These are phyloP conservation scores for Diachrysia chrysitis DNA, from an alignment of 2,888 invertebrate species.

Conservation along the genomic window DNA sequence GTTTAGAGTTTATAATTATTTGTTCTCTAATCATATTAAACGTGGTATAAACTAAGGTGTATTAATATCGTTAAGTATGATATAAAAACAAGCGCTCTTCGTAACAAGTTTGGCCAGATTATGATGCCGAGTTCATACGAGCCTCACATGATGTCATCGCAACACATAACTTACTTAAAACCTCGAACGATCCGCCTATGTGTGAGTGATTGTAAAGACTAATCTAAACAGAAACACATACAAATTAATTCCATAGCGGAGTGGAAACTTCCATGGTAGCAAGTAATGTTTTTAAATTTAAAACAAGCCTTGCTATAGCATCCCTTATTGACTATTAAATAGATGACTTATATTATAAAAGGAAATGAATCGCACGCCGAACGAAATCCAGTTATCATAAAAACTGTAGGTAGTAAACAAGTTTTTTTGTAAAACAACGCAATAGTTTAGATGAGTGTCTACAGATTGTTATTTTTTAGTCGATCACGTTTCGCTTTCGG, in stretches of 20 bases:
- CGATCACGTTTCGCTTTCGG: constrained; percentile 67
- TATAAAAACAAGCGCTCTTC: constrained; percentile 52
- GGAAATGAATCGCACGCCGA: constrained; percentile 61
- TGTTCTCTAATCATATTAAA: constrained; percentile 14
- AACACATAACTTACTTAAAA: constrained; percentile 61
- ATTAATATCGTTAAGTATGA: constrained; percentile 54
- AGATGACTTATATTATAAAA: constrained; percentile 63
- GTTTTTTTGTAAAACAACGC: constrained; percentile 59
- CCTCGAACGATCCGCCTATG: constrained; percentile 43
- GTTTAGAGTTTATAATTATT: constrained; percentile 16
- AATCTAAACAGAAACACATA: constrained; percentile 60
- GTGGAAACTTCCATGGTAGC: constrained; percentile 70
- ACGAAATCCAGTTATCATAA: constrained; percentile 63
- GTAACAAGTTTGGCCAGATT: constrained; percentile 75
- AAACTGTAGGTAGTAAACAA: constrained; percentile 59
- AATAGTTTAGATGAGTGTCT: constrained; percentile 49
- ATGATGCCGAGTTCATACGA: constrained; percentile 53
- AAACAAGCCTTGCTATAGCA: constrained; percentile 63
- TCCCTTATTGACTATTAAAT: constrained; percentile 65
- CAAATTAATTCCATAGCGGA: constrained; percentile 59
- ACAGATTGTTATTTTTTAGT: constrained; percentile 50
- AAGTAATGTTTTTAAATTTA: constrained; percentile 64
- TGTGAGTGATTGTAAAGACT: constrained; percentile 54
- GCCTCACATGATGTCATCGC: constrained; percentile 72
- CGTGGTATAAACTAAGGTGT: constrained; percentile 15